Evolutionary conservation across 2,113 vertebrate species (phyloP).

Genomic region (Proterorhinus semilunaris): DNA sequence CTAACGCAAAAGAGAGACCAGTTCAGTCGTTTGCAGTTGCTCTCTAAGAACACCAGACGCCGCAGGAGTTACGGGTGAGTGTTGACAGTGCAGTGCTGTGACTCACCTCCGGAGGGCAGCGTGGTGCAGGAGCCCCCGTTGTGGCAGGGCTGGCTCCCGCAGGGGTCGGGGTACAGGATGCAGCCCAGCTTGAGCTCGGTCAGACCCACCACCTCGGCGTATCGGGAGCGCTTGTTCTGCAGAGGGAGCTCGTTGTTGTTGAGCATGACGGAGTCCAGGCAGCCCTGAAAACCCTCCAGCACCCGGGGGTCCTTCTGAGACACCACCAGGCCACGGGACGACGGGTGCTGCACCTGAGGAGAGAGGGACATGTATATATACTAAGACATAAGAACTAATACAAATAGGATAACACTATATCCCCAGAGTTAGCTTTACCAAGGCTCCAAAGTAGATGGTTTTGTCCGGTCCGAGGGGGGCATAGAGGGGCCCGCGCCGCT

Average conservation of each 20-base stretch:
- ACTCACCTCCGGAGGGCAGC: constrained; percentile 89
- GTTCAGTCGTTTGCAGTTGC: background rate
- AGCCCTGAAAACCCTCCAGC: constrained; percentile 91
- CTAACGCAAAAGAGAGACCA: constrained; percentile 56
- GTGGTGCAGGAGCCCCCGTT: constrained; percentile 87
- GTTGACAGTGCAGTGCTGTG: background rate
- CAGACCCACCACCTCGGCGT: constrained; percentile 93
- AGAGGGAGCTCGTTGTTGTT: constrained; percentile 91
- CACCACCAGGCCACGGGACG: constrained; percentile 80
- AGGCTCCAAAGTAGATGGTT: constrained; percentile 90
- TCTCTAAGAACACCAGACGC: background rate
- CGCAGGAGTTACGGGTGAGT: background rate
- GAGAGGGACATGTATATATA: background rate
- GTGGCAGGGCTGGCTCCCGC: constrained; percentile 85
- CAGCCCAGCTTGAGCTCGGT: constrained; percentile 92
- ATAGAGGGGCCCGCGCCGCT: constrained; percentile 81
- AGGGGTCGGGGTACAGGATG: constrained; percentile 89
- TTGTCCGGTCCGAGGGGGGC: constrained; percentile 80
- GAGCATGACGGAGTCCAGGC: constrained; percentile 89
- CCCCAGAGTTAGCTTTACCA: constrained; percentile 69
- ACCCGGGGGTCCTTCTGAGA: constrained; percentile 80
- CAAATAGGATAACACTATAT: background rate
- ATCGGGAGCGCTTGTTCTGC: constrained; percentile 92
- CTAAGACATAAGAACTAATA: too few species aligned
- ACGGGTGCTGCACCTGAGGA: constrained; percentile 83